phyloP scores from a whole-genome alignment of 92 coral and sea anemone species.

The Epizoanthus stellaris region DNA sequence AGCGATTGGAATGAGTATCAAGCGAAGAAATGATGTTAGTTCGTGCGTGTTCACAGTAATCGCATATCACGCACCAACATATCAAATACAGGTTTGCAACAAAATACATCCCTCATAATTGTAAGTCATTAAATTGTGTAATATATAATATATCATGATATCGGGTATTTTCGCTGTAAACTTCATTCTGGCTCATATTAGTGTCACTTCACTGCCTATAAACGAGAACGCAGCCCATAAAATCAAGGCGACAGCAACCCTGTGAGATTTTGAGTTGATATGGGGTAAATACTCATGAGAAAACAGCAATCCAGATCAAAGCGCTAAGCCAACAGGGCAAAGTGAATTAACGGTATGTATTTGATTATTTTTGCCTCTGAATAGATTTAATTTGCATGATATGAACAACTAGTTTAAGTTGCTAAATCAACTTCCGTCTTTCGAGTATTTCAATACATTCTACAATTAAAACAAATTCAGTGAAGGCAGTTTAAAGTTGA shows the following conservation, averaged over 20 bases:
- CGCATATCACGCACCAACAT: slow-evolving; percentile 62
- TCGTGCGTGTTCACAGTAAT: slow-evolving; percentile 36
- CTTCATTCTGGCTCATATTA: slow-evolving; percentile 63
- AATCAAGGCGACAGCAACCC: slow-evolving; percentile 22
- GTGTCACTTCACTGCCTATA: slow-evolving; percentile 63
- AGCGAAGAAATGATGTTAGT: slow-evolving; percentile 49
- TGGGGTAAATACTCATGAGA: slow-evolving; percentile 25
- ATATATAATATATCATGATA: slow-evolving; percentile 69
- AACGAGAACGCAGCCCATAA: slow-evolving; percentile 2
- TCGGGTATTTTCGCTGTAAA: slow-evolving; percentile 52
- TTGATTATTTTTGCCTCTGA: slow-evolving; percentile 56
- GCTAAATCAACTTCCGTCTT: slow-evolving; percentile 96
- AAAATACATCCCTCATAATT: slow-evolving; percentile 65
- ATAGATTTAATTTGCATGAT: slow-evolving; percentile 80
- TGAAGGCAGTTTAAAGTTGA: slow-evolving; percentile 63
- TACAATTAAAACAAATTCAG: slow-evolving; percentile 74
- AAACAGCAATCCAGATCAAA: slow-evolving; percentile 22
- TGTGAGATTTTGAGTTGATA: not conserved
- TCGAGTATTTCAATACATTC: slow-evolving; percentile 86
- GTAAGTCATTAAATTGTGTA: slow-evolving; percentile 66
- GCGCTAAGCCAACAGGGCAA: slow-evolving; percentile 45
- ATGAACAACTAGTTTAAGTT: slow-evolving; percentile 86
- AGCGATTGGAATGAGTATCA: slow-evolving; percentile 59
- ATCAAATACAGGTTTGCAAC: slow-evolving; percentile 73
- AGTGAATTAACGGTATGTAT: slow-evolving; percentile 52